Conservation (phyloP, 2,113 vertebrate genomes). For the Oreochromis spilurus region DNA sequence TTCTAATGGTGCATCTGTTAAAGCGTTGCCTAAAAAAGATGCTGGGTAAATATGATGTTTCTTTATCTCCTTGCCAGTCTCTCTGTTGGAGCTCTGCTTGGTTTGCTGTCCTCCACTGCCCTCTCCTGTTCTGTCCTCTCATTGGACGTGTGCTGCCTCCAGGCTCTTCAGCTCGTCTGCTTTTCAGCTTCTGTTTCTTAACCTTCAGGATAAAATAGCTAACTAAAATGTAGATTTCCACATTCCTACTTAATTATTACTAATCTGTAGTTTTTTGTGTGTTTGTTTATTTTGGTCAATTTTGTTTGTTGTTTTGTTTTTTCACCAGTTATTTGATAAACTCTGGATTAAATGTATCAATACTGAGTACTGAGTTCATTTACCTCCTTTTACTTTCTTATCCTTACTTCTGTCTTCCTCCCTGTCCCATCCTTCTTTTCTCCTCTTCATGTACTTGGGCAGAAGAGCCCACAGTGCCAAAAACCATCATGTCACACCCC, state of each 20-base stretch:
- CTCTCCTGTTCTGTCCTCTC: slow-evolving; percentile 51
- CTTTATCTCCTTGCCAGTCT: neutral
- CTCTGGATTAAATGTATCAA: neutral
- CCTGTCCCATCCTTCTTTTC: neutral
- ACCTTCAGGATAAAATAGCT: neutral
- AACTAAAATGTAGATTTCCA: neutral
- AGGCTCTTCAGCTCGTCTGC: neutral
- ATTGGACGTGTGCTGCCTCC: neutral
- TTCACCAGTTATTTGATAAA: neutral
- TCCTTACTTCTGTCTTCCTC: neutral
- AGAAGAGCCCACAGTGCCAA: slow-evolving; percentile 54
- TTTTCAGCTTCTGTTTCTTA: neutral
- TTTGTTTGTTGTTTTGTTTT: neutral
- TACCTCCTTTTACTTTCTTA: neutral
- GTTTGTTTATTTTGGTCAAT: too few relatives aligned
- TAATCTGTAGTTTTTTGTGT: neutral
- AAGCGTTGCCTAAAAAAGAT: neutral
- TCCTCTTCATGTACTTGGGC: slow-evolving; percentile 30
- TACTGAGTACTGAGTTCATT: neutral
- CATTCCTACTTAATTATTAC: neutral
- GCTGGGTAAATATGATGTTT: neutral
- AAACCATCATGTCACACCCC: slow-evolving; percentile 53
- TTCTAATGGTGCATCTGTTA: neutral
- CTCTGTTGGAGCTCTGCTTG: neutral
- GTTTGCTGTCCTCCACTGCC: slow-evolving; percentile 64